A percentile compares a stretch with the other conserved stretches of the same genome.
phyloP scores from a whole-genome alignment of 2,888 invertebrate species.

The Tolmerus cingulatus region DNA sequence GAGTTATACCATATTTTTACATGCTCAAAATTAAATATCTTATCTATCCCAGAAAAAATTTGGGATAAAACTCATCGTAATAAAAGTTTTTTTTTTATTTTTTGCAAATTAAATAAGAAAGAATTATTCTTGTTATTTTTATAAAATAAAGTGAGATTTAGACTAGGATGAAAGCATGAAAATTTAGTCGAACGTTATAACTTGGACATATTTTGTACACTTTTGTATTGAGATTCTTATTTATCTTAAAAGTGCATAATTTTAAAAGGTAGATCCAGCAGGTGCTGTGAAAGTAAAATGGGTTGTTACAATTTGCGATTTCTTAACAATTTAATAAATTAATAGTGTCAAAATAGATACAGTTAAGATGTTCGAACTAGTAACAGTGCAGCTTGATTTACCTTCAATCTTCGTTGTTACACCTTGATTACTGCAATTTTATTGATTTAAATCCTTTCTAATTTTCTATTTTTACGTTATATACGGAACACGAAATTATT shows the following conservation, averaged over 20 bases:
- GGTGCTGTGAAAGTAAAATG: neutral
- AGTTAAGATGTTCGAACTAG: neutral
- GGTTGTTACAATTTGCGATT: neutral
- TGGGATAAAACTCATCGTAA: neutral
- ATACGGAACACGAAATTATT: neutral
- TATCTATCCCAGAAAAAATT: neutral
- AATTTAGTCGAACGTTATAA: conserved; percentile 12
- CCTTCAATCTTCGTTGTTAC: neutral
- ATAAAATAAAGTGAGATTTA: neutral
- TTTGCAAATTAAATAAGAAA: neutral
- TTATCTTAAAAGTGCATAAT: neutral
- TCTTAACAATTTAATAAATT: neutral
- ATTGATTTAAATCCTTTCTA: neutral
- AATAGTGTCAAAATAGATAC: neutral
- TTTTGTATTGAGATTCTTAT: conserved; percentile 16
- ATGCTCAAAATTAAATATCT: neutral
- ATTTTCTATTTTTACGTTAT: neutral
- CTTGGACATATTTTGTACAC: neutral
- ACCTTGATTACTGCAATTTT: neutral
- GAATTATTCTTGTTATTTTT: neutral
- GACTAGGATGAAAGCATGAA: conserved; percentile 10
- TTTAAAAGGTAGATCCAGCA: neutral
- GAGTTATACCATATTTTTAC: neutral
- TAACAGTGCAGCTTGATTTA: neutral
- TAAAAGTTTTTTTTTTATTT: neutral